Conservation (phyloP, 2,888 invertebrate species). For the Ornithoptera priamus region DNA sequence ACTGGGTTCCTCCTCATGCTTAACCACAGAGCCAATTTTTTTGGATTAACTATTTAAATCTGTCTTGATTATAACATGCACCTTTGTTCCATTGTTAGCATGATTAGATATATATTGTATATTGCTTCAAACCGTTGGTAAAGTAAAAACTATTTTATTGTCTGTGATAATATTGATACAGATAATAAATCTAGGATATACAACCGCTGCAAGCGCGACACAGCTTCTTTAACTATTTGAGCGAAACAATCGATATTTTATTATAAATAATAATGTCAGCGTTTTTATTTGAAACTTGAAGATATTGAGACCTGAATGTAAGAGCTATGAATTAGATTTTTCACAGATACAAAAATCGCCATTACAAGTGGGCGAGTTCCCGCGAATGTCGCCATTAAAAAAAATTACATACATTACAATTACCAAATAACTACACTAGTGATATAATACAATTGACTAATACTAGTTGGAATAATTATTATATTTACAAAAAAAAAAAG, state of each 20-base stretch:
- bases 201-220: conserved; percentile 10
- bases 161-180: conserved; percentile 19
- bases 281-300: background rate
- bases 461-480: conserved; percentile 72
- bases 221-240: conserved; percentile 12
- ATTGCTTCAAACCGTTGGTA: background rate
- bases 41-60: too few species aligned
- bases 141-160: conserved; percentile 21
- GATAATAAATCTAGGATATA: conserved; percentile 10
- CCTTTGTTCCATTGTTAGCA: too few species aligned
- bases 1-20: too few species aligned
- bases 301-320: background rate
- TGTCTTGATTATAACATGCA: too few species aligned
- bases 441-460: conserved; percentile 74
- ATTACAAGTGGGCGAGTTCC: background rate
- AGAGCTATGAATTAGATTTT: conserved; percentile 2
- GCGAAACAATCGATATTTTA: conserved; percentile 5
- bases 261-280: too few species aligned
- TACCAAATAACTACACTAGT: conserved; percentile 59
- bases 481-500: conserved; percentile 67
- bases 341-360: background rate
- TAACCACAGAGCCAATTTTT: too few species aligned
- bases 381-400: conserved; percentile 36
- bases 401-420: conserved; percentile 60
- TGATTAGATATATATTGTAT: too few species aligned